phyloP scores from a whole-genome alignment of 2,797 vertebrate genomes.

The Sebastes cheni region DNA sequence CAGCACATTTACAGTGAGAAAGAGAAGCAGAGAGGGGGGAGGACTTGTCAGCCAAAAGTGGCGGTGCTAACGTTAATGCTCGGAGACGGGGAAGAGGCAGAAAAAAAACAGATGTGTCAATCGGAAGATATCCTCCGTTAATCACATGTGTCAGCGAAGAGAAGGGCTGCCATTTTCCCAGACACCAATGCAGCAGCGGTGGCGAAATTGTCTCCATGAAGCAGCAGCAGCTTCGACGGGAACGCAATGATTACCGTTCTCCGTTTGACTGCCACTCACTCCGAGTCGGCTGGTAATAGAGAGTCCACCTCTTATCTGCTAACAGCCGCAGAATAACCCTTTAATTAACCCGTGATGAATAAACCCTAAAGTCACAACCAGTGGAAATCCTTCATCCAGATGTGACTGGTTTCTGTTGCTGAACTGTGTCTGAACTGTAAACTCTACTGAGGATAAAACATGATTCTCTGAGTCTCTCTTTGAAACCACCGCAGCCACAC shows the following conservation, averaged over 20 bases:
- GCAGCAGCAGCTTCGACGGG: constrained; percentile 15
- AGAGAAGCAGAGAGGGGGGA: not conserved
- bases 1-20: not conserved
- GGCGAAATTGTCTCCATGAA: constrained; percentile 19
- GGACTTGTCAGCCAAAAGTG: constrained; percentile 28
- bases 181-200: constrained; percentile 14
- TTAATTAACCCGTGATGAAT: constrained; percentile 35
- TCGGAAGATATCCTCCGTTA: constrained; percentile 26
- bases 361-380: constrained; percentile 1
- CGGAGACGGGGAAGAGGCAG: constrained; percentile 5
- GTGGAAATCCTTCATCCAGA: not conserved
- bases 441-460: not conserved
- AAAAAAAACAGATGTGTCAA: constrained; percentile 31
- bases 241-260: constrained; percentile 34
- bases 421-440: constrained; percentile 31
- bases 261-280: constrained; percentile 20
- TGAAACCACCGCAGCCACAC: not conserved
- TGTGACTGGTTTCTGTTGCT: not conserved
- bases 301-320: constrained; percentile 19
- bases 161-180: constrained; percentile 32
- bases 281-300: constrained; percentile 9
- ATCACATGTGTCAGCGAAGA: constrained; percentile 46
- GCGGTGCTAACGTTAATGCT: constrained; percentile 35
- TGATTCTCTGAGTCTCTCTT: not conserved
- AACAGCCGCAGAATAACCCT: constrained; percentile 20